These are phyloP conservation scores for Theretra japonica DNA, from an alignment of 2,888 invertebrate genomes.

Conservation along the genomic window DNA sequence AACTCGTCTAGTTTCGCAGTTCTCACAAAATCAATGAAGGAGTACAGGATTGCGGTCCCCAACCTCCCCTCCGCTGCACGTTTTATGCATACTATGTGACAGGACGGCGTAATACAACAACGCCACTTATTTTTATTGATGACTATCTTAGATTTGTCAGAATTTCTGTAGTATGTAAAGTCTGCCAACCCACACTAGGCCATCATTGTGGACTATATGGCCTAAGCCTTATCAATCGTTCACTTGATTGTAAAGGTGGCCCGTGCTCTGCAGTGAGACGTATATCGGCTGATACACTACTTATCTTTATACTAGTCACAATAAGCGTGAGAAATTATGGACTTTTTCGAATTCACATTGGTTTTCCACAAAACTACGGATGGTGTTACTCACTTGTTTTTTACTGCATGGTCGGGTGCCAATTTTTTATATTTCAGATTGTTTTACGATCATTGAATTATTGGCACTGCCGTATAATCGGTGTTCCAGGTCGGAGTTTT, in stretches of 20 bases:
- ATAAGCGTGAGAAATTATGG: conserved; percentile 9
- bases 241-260: too few species aligned
- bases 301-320: conserved; percentile 33
- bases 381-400: conserved; percentile 1
- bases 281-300: too few species aligned
- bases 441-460: background rate
- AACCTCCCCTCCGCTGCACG: conserved; percentile 42
- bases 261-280: too few species aligned
- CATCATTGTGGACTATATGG: too few species aligned
- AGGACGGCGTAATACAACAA: conserved; percentile 30
- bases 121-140: conserved; percentile 45
- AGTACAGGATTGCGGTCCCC: conserved; percentile 51
- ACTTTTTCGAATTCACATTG: conserved; percentile 6
- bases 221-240: too few species aligned
- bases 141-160: too few species aligned
- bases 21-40: conserved; percentile 61
- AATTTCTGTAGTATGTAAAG: too few species aligned
- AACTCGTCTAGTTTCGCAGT: conserved; percentile 48
- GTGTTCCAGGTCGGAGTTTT: background rate
- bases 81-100: conserved; percentile 54
- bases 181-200: too few species aligned
- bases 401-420: background rate
- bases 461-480: background rate
- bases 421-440: conserved; percentile 15
- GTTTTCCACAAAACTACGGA: conserved; percentile 2